Conservation (phyloP, 1,140 invertebrate genomes). For the Gonatopus flavifemur region DNA sequence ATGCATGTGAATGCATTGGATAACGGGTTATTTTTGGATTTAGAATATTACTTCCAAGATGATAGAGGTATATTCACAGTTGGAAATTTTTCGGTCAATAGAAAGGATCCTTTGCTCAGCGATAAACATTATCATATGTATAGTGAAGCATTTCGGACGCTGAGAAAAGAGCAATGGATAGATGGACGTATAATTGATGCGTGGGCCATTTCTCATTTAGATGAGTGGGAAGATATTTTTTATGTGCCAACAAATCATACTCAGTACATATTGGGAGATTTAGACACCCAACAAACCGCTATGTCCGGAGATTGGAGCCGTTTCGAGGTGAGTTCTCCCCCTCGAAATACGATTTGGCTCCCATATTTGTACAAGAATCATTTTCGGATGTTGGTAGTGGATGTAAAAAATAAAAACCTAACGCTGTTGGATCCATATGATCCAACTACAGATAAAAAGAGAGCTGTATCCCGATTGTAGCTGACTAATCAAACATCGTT, state of each 20-base stretch:
- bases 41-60: constrained; percentile 3
- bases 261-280: constrained; percentile 1
- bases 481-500: too few species aligned
- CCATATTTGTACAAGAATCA: constrained; percentile 12
- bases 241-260: constrained; percentile 16
- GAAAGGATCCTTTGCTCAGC: background rate
- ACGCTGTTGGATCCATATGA: constrained; percentile 20
- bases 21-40: constrained; percentile 3
- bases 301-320: background rate
- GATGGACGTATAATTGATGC: constrained; percentile 15
- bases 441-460: background rate
- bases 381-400: constrained; percentile 15
- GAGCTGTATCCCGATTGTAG: too few species aligned
- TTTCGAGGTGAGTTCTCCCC: background rate
- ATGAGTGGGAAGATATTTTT: constrained; percentile 13
- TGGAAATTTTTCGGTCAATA: constrained; percentile 1
- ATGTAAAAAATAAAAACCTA: constrained; percentile 8
- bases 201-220: constrained; percentile 1
- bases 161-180: constrained; percentile 14
- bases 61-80: background rate
- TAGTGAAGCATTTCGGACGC: constrained; percentile 8
- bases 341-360: constrained; percentile 8
- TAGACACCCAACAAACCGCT: background rate
- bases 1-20: background rate
- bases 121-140: background rate